Percentiles rank a stretch among this genome's conserved stretches.
These are phyloP conservation scores for Eristalis pertinax DNA, from an alignment of 2,888 invertebrate genomes.

Conservation along the genomic window DNA sequence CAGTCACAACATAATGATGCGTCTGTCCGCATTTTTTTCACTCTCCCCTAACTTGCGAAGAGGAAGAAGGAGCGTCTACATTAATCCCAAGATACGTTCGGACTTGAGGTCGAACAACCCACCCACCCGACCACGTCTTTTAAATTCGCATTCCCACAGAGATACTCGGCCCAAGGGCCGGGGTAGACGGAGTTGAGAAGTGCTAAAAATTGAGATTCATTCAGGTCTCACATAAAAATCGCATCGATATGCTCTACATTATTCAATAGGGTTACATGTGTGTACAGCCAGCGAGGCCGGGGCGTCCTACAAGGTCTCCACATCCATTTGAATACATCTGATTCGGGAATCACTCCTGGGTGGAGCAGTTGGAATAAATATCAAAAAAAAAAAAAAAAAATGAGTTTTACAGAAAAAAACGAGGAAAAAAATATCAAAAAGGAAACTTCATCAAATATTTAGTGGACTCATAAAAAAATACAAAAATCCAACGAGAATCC, in stretches of 20 bases:
- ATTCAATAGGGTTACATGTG: constrained; percentile 74
- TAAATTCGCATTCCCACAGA: constrained; percentile 49
- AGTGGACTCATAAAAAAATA: constrained; percentile 75
- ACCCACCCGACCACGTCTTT: constrained; percentile 50
- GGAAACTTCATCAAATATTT: constrained; percentile 81
- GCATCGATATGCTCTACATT: constrained; percentile 74
- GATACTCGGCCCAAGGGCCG: neutral
- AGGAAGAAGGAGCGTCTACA: neutral
- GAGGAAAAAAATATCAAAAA: constrained; percentile 76
- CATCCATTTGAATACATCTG: constrained; percentile 65
- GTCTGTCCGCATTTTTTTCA: constrained; percentile 27
- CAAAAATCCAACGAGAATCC: constrained; percentile 57
- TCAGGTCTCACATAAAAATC: constrained; percentile 73
- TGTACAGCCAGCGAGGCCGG: constrained; percentile 4
- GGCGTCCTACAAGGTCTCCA: constrained; percentile 12
- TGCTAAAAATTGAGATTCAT: constrained; percentile 73
- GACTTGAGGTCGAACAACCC: constrained; percentile 27
- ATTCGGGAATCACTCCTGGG: constrained; percentile 73
- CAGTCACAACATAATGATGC: constrained; percentile 50
- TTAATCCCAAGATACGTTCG: constrained; percentile 25
- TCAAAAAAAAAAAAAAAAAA: constrained; percentile 24
- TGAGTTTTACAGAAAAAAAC: constrained; percentile 21
- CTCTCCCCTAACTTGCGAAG: constrained; percentile 18
- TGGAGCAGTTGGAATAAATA: constrained; percentile 75
- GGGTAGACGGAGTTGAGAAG: constrained; percentile 35